A percentile compares a stretch with the other conserved stretches of the same genome.
Evolutionary conservation across 2,113 vertebrate genomes (phyloP).

Genomic region (Tringa solitaria): DNA sequence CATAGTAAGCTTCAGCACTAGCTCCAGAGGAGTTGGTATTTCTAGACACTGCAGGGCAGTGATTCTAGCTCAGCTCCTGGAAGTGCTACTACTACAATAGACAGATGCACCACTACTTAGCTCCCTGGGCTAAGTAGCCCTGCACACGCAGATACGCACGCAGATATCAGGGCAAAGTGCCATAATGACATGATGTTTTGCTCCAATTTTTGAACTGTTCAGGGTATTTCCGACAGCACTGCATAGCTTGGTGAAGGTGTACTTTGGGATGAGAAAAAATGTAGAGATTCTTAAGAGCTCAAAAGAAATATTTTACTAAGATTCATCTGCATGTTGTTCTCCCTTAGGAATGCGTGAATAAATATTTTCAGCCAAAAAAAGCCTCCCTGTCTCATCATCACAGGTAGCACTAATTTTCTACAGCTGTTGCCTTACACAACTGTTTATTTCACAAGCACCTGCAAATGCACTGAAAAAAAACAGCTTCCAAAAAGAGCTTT

Average conservation of each 20-base stretch:
- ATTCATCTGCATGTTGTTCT: background rate
- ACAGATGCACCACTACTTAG: background rate
- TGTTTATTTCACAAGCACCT: background rate
- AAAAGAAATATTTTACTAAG: background rate
- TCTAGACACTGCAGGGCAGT: background rate
- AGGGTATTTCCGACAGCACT: background rate
- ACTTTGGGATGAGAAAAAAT: background rate
- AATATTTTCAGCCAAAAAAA: background rate
- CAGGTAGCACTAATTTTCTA: background rate
- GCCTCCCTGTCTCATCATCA: background rate
- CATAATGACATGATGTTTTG: background rate
- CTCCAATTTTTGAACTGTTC: background rate
- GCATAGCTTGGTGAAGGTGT: background rate
- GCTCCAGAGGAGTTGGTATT: background rate
- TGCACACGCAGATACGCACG: background rate
- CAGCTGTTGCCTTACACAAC: background rate
- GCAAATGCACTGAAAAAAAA: background rate
- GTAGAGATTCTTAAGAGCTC: background rate
- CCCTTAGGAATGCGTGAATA: background rate
- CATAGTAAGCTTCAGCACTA: background rate
- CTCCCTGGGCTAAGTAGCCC: background rate
- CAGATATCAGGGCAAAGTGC: background rate
- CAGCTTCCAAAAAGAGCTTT: background rate
- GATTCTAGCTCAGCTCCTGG: background rate
- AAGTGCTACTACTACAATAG: rapidly evolving